These are phyloP conservation scores for Bradynema listronoti DNA, from an alignment of 1,140 invertebrate species.

Conservation along the genomic window DNA sequence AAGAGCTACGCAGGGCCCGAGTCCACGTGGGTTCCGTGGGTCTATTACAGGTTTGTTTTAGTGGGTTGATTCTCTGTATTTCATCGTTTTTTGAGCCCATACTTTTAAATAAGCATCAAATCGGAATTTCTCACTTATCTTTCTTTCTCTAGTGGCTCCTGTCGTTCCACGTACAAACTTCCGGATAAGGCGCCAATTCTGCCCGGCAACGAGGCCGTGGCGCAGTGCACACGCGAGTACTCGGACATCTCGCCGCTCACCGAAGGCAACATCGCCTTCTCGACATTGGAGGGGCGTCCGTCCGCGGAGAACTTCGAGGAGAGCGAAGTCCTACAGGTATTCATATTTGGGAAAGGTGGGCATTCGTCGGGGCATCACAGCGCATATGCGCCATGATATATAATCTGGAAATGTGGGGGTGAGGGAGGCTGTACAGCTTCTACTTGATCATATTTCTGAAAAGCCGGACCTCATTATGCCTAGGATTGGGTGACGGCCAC, in stretches of 20 bases:
- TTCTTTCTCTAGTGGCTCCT: constrained; percentile 68
- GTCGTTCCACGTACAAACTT: constrained; percentile 78
- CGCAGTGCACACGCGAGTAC: constrained; percentile 88
- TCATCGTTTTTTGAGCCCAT: background rate
- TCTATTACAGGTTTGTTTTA: constrained; percentile 76
- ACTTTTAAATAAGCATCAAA: background rate
- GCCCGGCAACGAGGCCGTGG: constrained; percentile 71
- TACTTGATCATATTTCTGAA: too few relatives aligned
- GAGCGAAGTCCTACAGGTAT: constrained; percentile 74
- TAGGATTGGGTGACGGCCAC: constrained; percentile 96
- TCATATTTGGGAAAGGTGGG: constrained; percentile 55
- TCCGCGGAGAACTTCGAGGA: constrained; percentile 83
- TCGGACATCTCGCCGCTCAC: constrained; percentile 91
- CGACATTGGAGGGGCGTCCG: constrained; percentile 85
- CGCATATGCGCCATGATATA: too few relatives aligned
- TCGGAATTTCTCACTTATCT: background rate
- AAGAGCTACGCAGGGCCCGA: constrained; percentile 65
- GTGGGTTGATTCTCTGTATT: constrained; percentile 1
- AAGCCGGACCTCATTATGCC: background rate
- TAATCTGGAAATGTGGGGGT: background rate
- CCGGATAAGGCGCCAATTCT: constrained; percentile 64
- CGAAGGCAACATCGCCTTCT: constrained; percentile 90
- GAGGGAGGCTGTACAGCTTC: too few relatives aligned
- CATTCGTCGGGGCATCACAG: background rate
- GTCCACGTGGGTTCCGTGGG: constrained; percentile 84